These are phyloP conservation scores for Carcharodon carcharias DNA, from an alignment of 2,797 vertebrate species.

Conservation along the genomic window DNA sequence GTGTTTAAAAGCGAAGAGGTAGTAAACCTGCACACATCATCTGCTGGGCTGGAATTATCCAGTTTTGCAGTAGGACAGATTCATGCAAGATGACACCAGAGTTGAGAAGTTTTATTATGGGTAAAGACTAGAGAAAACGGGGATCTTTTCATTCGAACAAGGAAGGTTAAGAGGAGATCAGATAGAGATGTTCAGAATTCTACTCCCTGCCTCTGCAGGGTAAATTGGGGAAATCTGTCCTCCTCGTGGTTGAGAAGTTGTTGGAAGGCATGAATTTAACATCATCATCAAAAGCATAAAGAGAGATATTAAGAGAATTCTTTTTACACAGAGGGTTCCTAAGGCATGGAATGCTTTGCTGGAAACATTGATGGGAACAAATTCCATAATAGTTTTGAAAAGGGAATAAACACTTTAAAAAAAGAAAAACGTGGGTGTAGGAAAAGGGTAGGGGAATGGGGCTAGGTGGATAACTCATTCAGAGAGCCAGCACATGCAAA, in stretches of 20 bases:
- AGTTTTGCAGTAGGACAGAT: background rate
- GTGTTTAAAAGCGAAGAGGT: background rate
- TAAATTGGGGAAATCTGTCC: background rate
- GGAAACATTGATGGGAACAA: background rate
- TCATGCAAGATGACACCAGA: background rate
- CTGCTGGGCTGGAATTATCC: background rate
- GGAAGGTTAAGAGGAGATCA: background rate
- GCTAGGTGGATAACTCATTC: background rate
- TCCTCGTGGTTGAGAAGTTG: background rate
- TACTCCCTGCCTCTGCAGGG: background rate
- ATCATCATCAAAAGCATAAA: background rate
- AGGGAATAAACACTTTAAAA: background rate
- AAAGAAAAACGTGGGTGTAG: background rate
- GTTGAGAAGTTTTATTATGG: background rate
- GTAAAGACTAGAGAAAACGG: background rate
- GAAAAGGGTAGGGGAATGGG: background rate
- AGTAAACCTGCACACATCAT: background rate
- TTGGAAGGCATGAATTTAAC: background rate
- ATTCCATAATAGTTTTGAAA: background rate
- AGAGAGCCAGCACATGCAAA: background rate
- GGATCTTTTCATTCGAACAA: background rate
- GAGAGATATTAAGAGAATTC: background rate
- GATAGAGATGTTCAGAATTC: background rate
- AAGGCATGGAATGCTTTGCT: background rate
- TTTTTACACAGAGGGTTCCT: background rate